Evolutionary conservation across 2,888 invertebrate genomes (phyloP).

Genomic region (Chironomus riparius): DNA sequence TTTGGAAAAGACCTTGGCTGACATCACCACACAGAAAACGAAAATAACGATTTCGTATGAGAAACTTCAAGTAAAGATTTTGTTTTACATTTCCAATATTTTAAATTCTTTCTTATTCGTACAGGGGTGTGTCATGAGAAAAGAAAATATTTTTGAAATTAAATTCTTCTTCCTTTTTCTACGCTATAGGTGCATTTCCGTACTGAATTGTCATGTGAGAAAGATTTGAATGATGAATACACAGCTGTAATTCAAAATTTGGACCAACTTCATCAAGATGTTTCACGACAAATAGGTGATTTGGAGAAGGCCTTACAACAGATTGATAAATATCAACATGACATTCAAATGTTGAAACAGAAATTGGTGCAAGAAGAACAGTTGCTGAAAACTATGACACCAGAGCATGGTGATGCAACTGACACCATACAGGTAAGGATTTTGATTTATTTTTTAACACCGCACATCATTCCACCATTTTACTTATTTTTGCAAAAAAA

Average conservation of each 20-base stretch:
- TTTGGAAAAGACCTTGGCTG: slow-evolving; percentile 77
- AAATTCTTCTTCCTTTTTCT: slow-evolving; percentile 23
- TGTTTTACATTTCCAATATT: slow-evolving; percentile 5
- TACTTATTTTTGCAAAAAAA: slow-evolving; percentile 12
- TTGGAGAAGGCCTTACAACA: slow-evolving; percentile 71
- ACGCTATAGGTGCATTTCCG: slow-evolving; percentile 71
- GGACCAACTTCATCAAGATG: slow-evolving; percentile 52
- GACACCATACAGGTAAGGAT: slow-evolving; percentile 26
- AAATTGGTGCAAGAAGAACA: slow-evolving; percentile 82
- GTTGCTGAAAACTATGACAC: slow-evolving; percentile 46
- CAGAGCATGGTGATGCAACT: not conserved
- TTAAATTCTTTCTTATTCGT: not conserved
- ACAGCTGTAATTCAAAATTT: slow-evolving; percentile 60
- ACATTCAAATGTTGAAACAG: slow-evolving; percentile 74
- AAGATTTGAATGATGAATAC: slow-evolving; percentile 49
- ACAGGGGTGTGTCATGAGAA: slow-evolving; percentile 9
- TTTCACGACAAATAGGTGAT: slow-evolving; percentile 55
- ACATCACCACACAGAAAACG: slow-evolving; percentile 80
- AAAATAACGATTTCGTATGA: slow-evolving; percentile 83
- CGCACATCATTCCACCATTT: slow-evolving; percentile 29
- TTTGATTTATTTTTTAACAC: slow-evolving; percentile 34
- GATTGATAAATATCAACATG: slow-evolving; percentile 79
- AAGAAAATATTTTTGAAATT: not conserved
- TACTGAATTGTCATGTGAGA: slow-evolving; percentile 43
- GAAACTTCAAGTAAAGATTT: slow-evolving; percentile 65